A percentile compares a stretch with the other conserved stretches of the same genome.
phyloP scores from a whole-genome alignment of 2,888 invertebrate species.

The Cryptus viduatorius region DNA sequence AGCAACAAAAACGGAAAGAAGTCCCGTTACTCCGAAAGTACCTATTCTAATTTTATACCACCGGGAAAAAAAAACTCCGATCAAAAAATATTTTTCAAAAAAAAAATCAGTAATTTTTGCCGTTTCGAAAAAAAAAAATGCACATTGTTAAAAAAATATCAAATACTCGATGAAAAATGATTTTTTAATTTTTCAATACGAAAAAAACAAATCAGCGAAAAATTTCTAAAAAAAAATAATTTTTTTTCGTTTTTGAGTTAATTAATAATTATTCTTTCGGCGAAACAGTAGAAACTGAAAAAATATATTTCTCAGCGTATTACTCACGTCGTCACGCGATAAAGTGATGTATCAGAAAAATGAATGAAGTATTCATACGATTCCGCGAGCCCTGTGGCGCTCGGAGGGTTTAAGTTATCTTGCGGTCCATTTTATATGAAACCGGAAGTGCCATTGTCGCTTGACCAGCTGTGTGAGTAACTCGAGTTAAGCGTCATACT shows the following conservation, averaged over 20 bases:
- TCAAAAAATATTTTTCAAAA: no score
- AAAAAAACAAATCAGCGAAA: background rate
- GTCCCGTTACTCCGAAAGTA: no score
- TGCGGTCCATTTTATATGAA: conserved; percentile 33
- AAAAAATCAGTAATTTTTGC: no score
- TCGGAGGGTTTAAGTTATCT: background rate
- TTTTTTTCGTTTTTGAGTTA: background rate
- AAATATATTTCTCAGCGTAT: background rate
- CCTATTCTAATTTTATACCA: background rate
- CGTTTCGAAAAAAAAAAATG: no score
- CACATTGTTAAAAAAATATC: no score
- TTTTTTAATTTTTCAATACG: background rate
- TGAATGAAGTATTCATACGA: background rate
- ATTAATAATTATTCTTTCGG: background rate
- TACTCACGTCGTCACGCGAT: background rate
- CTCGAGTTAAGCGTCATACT: conserved; percentile 45
- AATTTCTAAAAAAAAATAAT: background rate
- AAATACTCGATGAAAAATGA: no score
- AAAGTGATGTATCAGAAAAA: background rate
- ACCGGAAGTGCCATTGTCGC: conserved; percentile 56
- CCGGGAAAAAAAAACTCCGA: background rate
- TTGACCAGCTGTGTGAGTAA: conserved; percentile 53
- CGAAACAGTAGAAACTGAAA: background rate
- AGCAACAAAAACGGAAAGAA: background rate
- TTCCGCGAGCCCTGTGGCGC: background rate